Conservation (phyloP, 2,113 vertebrate genomes). For the Myodes glareolus region DNA sequence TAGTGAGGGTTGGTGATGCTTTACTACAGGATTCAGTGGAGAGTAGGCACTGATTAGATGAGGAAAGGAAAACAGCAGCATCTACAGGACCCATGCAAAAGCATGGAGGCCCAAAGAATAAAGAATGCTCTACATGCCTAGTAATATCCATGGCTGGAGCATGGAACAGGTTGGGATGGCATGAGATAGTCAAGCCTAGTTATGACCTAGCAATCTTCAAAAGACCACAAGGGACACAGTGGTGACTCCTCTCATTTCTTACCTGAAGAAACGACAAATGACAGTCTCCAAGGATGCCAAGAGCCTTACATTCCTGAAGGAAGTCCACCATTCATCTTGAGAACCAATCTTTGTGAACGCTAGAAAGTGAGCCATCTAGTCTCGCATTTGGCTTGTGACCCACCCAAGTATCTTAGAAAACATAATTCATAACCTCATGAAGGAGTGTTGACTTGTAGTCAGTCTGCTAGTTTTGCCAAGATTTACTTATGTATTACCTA, state of each 20-base stretch:
- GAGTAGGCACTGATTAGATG: neutral
- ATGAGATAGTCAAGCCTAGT: neutral
- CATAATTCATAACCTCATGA: neutral
- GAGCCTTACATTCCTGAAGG: neutral
- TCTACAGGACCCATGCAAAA: neutral
- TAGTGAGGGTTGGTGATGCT: neutral
- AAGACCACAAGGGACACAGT: neutral
- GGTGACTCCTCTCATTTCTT: neutral
- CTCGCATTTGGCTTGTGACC: neutral
- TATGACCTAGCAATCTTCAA: neutral
- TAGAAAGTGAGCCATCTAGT: neutral
- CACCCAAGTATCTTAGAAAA: neutral
- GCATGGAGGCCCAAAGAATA: neutral
- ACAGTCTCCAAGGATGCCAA: neutral
- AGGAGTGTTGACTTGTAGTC: neutral
- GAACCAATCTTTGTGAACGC: neutral
- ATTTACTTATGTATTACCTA: neutral
- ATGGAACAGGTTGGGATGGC: neutral
- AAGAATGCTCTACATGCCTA: accelerated
- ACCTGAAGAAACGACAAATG: neutral
- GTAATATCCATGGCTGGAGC: too few species aligned
- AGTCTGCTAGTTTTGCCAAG: neutral
- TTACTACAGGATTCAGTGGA: neutral
- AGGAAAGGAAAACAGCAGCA: neutral
- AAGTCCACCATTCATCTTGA: neutral